A percentile compares a stretch with the other conserved stretches of the same genome.
Evolutionary conservation across 2,888 invertebrate genomes (phyloP).

Genomic region (Vesta saturnalis): DNA sequence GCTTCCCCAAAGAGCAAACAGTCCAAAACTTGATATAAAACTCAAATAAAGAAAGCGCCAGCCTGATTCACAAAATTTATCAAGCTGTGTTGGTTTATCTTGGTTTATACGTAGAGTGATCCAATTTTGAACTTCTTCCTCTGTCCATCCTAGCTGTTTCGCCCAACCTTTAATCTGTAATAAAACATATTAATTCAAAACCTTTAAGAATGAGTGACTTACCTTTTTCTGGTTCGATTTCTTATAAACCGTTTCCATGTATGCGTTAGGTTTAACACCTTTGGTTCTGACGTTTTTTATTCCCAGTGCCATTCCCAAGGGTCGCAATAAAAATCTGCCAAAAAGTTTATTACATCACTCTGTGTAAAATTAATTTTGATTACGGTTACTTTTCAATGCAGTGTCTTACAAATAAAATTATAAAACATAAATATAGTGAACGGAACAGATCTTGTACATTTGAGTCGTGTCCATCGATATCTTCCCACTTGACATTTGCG

Average conservation of each 20-base stretch:
- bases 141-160: constrained; percentile 84
- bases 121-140: constrained; percentile 93
- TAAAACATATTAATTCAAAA: not conserved
- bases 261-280: constrained; percentile 58
- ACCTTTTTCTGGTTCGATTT: constrained; percentile 83
- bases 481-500: constrained; percentile 89
- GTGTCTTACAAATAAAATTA: constrained; percentile 79
- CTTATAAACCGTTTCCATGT: constrained; percentile 79
- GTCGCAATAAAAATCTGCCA: constrained; percentile 82
- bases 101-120: constrained; percentile 66
- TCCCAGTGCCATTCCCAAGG: constrained; percentile 82
- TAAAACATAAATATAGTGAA: constrained; percentile 83
- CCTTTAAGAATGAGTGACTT: constrained; percentile 1
- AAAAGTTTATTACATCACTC: constrained; percentile 25
- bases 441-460: constrained; percentile 77
- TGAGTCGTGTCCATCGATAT: constrained; percentile 75
- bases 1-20: constrained; percentile 88
- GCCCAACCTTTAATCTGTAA: constrained; percentile 70
- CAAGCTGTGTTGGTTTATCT: constrained; percentile 87
- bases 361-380: constrained; percentile 45
- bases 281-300: constrained; percentile 79
- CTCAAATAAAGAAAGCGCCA: constrained; percentile 88
- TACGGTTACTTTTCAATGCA: constrained; percentile 89
- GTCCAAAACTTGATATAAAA: constrained; percentile 84
- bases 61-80: constrained; percentile 92